Percentiles rank a stretch among this genome's conserved stretches.
Evolutionary conservation across 2,888 invertebrate species (phyloP).

Genomic region (Cerastoderma edule): DNA sequence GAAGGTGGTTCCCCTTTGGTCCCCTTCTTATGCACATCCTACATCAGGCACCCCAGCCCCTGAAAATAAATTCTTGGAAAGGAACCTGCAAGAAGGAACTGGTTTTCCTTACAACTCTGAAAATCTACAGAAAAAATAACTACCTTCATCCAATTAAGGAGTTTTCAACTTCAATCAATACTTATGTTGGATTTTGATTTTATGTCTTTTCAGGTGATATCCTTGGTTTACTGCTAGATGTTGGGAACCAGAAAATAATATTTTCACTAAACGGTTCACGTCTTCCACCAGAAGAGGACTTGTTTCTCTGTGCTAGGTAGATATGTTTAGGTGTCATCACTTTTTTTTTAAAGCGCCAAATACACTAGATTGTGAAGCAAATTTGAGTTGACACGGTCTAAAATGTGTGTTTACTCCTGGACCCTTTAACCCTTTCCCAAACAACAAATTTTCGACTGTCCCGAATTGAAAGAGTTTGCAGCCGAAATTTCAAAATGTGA

Average conservation of each 20-base stretch:
- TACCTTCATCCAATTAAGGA: not conserved
- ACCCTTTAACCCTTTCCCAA: too few species aligned
- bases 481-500: too few species aligned
- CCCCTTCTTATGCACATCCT: too few species aligned
- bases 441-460: too few species aligned
- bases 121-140: not conserved
- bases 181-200: not conserved
- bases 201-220: slow-evolving; percentile 87
- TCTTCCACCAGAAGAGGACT: slow-evolving; percentile 89
- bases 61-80: too few species aligned
- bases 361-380: not conserved
- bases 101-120: not conserved
- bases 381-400: too few species aligned
- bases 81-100: too few species aligned
- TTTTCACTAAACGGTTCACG: slow-evolving; percentile 93
- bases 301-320: slow-evolving; percentile 92
- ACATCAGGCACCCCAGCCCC: too few species aligned
- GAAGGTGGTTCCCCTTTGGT: too few species aligned
- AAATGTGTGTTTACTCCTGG: too few species aligned
- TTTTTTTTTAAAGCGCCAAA: not conserved
- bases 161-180: not conserved
- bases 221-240: slow-evolving; percentile 93
- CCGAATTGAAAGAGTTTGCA: too few species aligned
- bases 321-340: too few species aligned
- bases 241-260: slow-evolving; percentile 89